These are phyloP conservation scores for Drymonia ruficornis DNA, from an alignment of 2,888 invertebrate genomes.

Conservation along the genomic window DNA sequence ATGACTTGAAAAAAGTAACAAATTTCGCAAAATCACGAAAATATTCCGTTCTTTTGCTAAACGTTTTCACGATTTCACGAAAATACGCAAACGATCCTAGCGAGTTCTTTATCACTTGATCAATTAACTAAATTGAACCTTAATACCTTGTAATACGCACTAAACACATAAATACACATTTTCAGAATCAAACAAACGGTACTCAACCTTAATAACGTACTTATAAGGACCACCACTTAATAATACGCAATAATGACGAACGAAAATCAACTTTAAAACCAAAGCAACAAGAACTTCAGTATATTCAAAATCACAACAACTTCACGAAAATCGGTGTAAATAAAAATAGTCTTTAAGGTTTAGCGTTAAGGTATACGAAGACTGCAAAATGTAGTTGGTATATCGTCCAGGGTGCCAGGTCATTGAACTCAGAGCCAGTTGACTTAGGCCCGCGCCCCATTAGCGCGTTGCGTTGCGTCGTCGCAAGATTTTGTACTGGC, in stretches of 20 bases:
- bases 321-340: not conserved
- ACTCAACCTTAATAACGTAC: not conserved
- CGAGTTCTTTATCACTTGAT: too few relatives aligned
- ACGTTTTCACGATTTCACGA: too few relatives aligned
- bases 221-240: not conserved
- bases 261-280: conserved; percentile 17
- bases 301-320: not conserved
- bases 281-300: conserved; percentile 7
- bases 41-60: too few relatives aligned
- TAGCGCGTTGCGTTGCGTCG: too few relatives aligned
- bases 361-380: not conserved
- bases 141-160: not conserved
- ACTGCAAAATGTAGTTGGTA: not conserved
- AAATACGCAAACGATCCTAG: too few relatives aligned
- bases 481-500: too few relatives aligned
- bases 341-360: conserved; percentile 3
- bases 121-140: not conserved
- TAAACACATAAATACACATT: not conserved
- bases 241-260: conserved; percentile 4
- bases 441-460: too few relatives aligned
- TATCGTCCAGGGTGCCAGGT: conserved; percentile 5
- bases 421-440: conserved; percentile 22
- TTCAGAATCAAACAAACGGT: not conserved
- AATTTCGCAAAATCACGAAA: too few relatives aligned
- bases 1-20: too few relatives aligned